A percentile compares a stretch with the other conserved stretches of the same genome.
These are phyloP conservation scores for Agapornis canus DNA, from an alignment of 2,797 vertebrate species.

Conservation along the genomic window DNA sequence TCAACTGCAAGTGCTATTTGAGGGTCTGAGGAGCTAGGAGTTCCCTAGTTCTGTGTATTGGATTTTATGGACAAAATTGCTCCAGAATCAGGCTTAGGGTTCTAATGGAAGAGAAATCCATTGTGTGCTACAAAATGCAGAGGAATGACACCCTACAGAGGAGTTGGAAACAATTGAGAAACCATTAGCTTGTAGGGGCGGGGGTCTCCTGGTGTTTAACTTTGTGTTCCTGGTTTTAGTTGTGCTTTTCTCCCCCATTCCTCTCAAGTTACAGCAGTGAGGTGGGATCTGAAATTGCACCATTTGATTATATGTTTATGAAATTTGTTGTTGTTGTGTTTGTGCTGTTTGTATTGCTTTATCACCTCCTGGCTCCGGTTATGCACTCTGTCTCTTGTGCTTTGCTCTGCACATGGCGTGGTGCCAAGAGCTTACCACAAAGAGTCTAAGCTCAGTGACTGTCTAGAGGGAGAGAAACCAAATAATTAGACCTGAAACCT, in stretches of 20 bases:
- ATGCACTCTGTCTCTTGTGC: neutral
- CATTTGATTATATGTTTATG: neutral
- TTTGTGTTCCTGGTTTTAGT: neutral
- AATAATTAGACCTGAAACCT: neutral
- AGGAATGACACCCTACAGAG: neutral
- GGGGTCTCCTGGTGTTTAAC: neutral
- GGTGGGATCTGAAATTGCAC: neutral
- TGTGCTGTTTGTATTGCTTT: neutral
- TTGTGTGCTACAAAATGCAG: neutral
- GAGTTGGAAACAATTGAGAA: neutral
- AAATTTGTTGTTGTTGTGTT: neutral
- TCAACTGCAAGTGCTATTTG: neutral
- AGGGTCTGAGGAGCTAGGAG: neutral
- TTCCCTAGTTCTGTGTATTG: neutral
- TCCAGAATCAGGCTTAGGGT: accelerated
- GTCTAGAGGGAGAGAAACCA: neutral
- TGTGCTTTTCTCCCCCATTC: neutral
- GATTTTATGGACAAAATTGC: neutral
- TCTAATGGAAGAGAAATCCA: neutral
- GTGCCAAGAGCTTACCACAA: neutral
- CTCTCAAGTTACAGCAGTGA: neutral
- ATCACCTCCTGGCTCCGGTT: neutral
- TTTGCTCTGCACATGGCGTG: neutral
- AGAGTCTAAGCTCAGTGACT: neutral
- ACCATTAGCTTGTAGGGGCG: neutral